Percentiles rank a stretch among this genome's conserved stretches.
Evolutionary conservation across 2,888 invertebrate species (phyloP).

Genomic region (Ferrisia virgata): DNA sequence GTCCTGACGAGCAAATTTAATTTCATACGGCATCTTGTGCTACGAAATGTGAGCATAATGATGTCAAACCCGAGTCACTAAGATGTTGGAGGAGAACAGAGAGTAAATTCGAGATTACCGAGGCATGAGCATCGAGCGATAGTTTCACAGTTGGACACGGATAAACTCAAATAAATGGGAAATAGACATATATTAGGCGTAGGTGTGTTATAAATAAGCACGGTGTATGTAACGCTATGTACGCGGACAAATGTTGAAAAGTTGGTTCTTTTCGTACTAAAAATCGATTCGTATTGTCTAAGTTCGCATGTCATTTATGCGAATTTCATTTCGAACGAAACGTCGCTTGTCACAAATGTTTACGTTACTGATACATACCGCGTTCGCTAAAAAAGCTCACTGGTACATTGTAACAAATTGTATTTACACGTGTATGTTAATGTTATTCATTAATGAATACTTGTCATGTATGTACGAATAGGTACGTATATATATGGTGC

Average conservation of each 20-base stretch:
- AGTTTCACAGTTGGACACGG: too few species aligned
- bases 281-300: not conserved
- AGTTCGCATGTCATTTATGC: not conserved
- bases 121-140: too few species aligned
- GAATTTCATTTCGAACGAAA: not conserved
- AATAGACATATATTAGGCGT: too few species aligned
- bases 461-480: not conserved
- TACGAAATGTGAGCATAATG: too few species aligned
- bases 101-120: too few species aligned
- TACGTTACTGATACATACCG: not conserved
- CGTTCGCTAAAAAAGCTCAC: not conserved
- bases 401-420: not conserved
- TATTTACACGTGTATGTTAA: not conserved
- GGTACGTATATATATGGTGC: too few species aligned
- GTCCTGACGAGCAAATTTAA: too few species aligned
- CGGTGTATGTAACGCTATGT: not conserved
- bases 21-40: too few species aligned
- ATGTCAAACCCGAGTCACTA: too few species aligned
- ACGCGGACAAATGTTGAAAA: not conserved
- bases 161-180: too few species aligned
- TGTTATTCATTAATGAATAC: not conserved
- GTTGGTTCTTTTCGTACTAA: not conserved
- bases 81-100: too few species aligned
- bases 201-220: too few species aligned
- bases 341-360: not conserved